Evolutionary conservation across 35 echinoderm and acorn worm genomes (phyloP).

Genomic region (Stichopus chloronotus): DNA sequence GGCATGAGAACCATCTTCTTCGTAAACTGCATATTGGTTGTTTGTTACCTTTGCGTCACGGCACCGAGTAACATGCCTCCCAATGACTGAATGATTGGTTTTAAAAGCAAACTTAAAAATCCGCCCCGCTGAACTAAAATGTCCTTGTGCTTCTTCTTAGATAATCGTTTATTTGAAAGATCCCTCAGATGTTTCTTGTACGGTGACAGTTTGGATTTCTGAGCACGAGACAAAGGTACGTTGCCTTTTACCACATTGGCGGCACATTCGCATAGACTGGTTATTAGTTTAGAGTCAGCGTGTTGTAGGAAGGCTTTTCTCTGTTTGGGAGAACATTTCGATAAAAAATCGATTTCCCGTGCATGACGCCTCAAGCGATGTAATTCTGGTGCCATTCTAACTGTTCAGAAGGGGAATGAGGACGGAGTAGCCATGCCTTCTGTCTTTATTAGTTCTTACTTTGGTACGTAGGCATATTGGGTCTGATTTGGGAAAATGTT

Average conservation of each 20-base stretch:
- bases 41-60: constrained; percentile 13
- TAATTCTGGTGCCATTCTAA: constrained; percentile 10
- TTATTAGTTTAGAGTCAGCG: constrained; percentile 33
- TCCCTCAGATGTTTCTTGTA: constrained; percentile 51
- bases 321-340: constrained; percentile 47
- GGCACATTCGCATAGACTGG: constrained; percentile 36
- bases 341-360: constrained; percentile 2
- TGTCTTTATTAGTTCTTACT: constrained; percentile 25
- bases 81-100: constrained; percentile 37
- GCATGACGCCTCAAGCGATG: constrained; percentile 6
- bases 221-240: neutral
- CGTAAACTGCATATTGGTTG: constrained; percentile 22
- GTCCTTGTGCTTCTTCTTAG: neutral
- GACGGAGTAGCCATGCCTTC: neutral
- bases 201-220: constrained; percentile 44
- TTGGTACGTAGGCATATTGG: constrained; percentile 43
- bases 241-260: constrained; percentile 43
- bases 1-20: constrained; percentile 56
- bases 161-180: constrained; percentile 46
- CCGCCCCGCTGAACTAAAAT: constrained; percentile 34
- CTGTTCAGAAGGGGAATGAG: neutral
- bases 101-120: constrained; percentile 42
- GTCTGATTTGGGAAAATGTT: constrained; percentile 54
- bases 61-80: constrained; percentile 31
- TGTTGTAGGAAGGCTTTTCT: constrained; percentile 18